Percentiles rank a stretch among this genome's conserved stretches.
phyloP scores from a whole-genome alignment of 92 coral and sea anemone species.

The Paramuricea clavata region DNA sequence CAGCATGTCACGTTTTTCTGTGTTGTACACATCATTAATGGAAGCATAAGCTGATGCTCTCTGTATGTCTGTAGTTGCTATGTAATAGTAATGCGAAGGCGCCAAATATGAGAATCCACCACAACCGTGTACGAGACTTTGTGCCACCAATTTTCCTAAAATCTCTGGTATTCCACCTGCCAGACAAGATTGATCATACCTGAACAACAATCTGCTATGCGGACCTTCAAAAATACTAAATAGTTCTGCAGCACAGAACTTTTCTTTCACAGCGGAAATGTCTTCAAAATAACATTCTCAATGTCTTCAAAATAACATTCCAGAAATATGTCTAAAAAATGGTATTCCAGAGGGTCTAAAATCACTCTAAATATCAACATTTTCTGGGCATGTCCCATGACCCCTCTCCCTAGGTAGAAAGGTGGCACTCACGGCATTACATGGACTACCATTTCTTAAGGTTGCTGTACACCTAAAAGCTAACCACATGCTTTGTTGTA shows the following conservation, averaged over 20 bases:
- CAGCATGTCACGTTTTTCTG: slow-evolving; percentile 50
- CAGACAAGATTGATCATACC: slow-evolving; percentile 41
- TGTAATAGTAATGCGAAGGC: slow-evolving; percentile 52
- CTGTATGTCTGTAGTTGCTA: slow-evolving; percentile 48
- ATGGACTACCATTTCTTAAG: too few species aligned
- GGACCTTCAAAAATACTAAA: slow-evolving; percentile 59
- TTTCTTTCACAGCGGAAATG: slow-evolving; percentile 45
- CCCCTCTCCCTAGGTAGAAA: too few species aligned
- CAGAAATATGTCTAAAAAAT: too few species aligned
- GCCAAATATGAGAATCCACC: slow-evolving; percentile 27
- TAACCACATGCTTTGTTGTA: too few species aligned
- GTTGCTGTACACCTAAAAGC: too few species aligned
- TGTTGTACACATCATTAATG: slow-evolving; percentile 38
- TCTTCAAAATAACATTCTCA: too few species aligned
- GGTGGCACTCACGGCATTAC: too few species aligned
- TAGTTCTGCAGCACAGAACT: not conserved
- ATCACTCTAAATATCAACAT: too few species aligned
- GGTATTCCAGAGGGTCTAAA: too few species aligned
- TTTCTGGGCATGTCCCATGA: too few species aligned
- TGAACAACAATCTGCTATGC: slow-evolving; percentile 21
- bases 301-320: too few species aligned
- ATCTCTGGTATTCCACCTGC: slow-evolving; percentile 56
- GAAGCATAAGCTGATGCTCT: slow-evolving; percentile 49
- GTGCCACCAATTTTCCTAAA: slow-evolving; percentile 46
- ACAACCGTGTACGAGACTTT: slow-evolving; percentile 42